Conservation (phyloP, 2,113 vertebrate genomes). For the Nycticorax nycticorax region DNA sequence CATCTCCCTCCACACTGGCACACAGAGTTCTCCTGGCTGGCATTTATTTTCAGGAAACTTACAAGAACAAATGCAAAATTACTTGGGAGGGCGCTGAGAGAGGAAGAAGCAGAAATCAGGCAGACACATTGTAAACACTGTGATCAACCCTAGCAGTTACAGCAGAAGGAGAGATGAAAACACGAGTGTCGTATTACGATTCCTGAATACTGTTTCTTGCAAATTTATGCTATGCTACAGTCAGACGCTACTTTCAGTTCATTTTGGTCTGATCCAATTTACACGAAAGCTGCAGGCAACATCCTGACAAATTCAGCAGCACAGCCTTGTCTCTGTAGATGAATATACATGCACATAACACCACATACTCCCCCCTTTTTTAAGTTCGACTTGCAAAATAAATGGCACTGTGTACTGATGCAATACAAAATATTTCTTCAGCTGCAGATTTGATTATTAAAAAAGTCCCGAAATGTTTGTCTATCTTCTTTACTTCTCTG, state of each 20-base stretch:
- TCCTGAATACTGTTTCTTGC: neutral
- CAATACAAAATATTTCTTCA: neutral
- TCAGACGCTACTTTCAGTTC: neutral
- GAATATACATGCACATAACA: neutral
- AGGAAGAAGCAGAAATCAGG: neutral
- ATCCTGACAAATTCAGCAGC: neutral
- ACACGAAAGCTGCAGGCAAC: neutral
- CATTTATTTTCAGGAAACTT: neutral
- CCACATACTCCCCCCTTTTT: neutral
- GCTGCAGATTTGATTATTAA: neutral
- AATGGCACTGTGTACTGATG: neutral
- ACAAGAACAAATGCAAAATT: neutral
- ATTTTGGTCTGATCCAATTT: constrained; percentile 5
- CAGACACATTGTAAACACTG: neutral
- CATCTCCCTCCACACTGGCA: neutral
- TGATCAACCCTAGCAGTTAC: neutral
- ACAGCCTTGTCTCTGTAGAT: neutral
- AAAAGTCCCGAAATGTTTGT: neutral
- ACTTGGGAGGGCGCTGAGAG: neutral
- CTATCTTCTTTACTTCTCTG: neutral
- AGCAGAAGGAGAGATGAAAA: neutral
- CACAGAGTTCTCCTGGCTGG: neutral
- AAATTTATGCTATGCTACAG: neutral
- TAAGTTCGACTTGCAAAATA: neutral
- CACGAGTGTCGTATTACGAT: fast-evolving